A percentile compares a stretch with the other conserved stretches of the same genome.
Conservation (phyloP, 2,113 vertebrate genomes). For the Larimichthys crocea region DNA sequence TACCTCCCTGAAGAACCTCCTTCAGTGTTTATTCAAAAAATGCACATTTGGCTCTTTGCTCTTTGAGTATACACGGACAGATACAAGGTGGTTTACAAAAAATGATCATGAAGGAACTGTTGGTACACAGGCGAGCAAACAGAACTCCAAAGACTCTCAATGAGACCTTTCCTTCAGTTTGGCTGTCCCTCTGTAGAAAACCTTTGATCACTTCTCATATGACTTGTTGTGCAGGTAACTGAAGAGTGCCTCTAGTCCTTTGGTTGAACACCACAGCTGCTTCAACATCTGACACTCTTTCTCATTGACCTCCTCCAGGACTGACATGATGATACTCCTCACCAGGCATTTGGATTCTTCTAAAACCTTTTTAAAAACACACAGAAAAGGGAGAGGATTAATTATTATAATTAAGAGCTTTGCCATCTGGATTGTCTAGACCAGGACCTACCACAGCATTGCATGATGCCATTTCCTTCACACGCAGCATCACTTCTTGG, state of each 20-base stretch:
- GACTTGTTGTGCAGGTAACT: slow-evolving; percentile 95
- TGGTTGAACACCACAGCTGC: slow-evolving; percentile 97
- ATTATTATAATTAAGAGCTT: slow-evolving; percentile 7
- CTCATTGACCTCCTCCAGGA: slow-evolving; percentile 95
- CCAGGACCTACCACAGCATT: slow-evolving; percentile 91
- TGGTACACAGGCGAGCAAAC: slow-evolving; percentile 20
- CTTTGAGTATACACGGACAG: slow-evolving; percentile 46
- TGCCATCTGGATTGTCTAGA: not conserved
- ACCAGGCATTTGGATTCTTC: slow-evolving; percentile 97
- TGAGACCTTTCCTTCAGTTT: slow-evolving; percentile 21
- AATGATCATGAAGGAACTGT: slow-evolving; percentile 10
- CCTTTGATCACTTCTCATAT: slow-evolving; percentile 88
- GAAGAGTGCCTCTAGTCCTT: slow-evolving; percentile 96
- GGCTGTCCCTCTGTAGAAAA: slow-evolving; percentile 10
- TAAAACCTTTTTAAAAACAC: slow-evolving; percentile 86
- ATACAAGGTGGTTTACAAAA: slow-evolving; percentile 29
- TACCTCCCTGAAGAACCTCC: slow-evolving; percentile 39
- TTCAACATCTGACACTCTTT: slow-evolving; percentile 96
- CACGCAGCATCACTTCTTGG: slow-evolving; percentile 97
- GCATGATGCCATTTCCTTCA: slow-evolving; percentile 98
- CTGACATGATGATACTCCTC: slow-evolving; percentile 91
- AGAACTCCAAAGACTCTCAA: slow-evolving; percentile 26
- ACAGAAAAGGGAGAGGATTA: not conserved
- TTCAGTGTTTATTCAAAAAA: slow-evolving; percentile 23
- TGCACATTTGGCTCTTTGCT: slow-evolving; percentile 45